Base-by-base conservation (phyloP, 2,888 invertebrate species). In the Sarcophaga carnaria region DNA sequence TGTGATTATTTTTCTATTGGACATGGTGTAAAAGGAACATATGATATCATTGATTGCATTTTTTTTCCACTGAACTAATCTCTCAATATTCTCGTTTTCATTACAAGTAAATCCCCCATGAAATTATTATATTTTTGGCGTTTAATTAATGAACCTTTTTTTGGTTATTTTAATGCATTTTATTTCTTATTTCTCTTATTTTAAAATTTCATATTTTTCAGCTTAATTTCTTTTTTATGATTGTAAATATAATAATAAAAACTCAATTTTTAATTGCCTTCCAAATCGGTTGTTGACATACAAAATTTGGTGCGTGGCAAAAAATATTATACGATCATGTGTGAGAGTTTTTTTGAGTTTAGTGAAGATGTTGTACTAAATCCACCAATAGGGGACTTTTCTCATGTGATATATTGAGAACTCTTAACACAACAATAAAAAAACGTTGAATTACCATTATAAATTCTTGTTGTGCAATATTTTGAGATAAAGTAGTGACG, bases 201-300 rank as follows among this genome's bases (percentile, higher is more conserved):
- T 37, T 37, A 4, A 49, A 49, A 12, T 49, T 8, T 14, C 11
- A 49, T 3, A 2, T 14, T 22, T 76, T n/a, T 10, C 22, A 22
- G 17, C 4, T 62, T 62, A 37, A 37, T 62, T 22, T 22, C 10
- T 2, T 20, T 11, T 64, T 76, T n/a, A 66, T 80, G 60, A 12
- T 20, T 45, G 8, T 60, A 62, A 62, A 63, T 71, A 66, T 17
- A 71, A 72, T 27, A 67, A 75, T 70, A 63, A 81, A 37, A 81
- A 70, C 70, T 22, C 17, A 37, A 81, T 64, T 71, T 76, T 77
- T 72, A 76, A 77, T 72, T 66, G 47, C 64, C 27, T 54, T 11
- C 27, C 37, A 47, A 78, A 78, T 66, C 71, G 77, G 66, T 54
- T 62, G 22, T 54, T 78, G 76, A 70, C 69, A 76, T 77, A 71